phyloP scores from a whole-genome alignment of 1,140 invertebrate genomes.

The Ephestia elutella region DNA sequence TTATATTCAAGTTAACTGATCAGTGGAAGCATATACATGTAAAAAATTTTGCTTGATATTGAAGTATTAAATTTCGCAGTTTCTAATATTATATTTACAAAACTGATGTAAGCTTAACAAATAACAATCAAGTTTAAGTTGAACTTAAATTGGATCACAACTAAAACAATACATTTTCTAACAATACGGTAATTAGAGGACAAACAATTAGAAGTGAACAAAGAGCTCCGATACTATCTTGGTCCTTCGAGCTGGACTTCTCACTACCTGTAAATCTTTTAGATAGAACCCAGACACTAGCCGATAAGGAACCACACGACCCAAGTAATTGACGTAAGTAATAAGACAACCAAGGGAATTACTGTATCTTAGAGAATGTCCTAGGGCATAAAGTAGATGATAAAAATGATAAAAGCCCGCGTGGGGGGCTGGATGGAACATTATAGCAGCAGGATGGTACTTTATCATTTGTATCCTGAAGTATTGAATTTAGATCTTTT shows the following conservation, averaged over 20 bases:
- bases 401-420: constrained; percentile 15
- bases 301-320: constrained; percentile 47
- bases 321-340: constrained; percentile 52
- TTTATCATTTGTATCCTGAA: neutral
- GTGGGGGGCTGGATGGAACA: neutral
- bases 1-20: too few relatives aligned
- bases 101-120: neutral
- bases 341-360: constrained; percentile 43
- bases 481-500: neutral
- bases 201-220: constrained; percentile 21
- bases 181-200: constrained; percentile 20
- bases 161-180: constrained; percentile 5
- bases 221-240: constrained; percentile 32
- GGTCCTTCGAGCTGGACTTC: constrained; percentile 41
- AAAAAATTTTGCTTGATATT: too few relatives aligned
- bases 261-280: constrained; percentile 52
- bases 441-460: neutral
- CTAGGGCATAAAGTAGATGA: constrained; percentile 44
- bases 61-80: too few relatives aligned
- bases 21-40: too few relatives aligned
- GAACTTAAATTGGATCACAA: neutral
- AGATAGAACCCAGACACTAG: constrained; percentile 38
- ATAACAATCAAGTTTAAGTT: neutral
- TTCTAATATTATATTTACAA: too few relatives aligned
- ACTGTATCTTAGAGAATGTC: constrained; percentile 42